Evolutionary conservation across 2,113 vertebrate species (phyloP).

Genomic region (Microcebus lehilahytsara): DNA sequence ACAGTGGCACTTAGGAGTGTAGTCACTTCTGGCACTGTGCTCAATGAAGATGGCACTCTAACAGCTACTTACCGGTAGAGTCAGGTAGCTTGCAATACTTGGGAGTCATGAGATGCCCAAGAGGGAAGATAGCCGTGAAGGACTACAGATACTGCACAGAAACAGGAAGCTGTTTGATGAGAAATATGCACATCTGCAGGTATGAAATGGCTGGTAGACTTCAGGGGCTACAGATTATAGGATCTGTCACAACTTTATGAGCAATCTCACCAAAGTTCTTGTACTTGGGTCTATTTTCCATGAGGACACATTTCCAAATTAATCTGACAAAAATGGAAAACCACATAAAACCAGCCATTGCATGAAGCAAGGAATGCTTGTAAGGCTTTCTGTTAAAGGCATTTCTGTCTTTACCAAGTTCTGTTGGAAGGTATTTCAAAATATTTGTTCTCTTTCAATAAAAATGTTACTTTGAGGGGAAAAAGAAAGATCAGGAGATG

Average conservation of each 20-base stretch:
- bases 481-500: neutral
- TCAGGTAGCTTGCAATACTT: neutral
- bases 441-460: neutral
- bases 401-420: neutral
- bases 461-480: neutral
- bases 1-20: too few relatives aligned
- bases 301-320: neutral
- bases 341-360: neutral
- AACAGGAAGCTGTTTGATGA: neutral
- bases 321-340: neutral
- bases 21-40: neutral
- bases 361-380: neutral
- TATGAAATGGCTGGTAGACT: fast-evolving
- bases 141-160: fast-evolving
- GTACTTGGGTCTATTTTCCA: neutral
- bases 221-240: neutral
- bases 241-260: too few relatives aligned
- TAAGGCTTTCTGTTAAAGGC: neutral
- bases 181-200: too few relatives aligned
- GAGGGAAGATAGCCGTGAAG: neutral
- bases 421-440: neutral
- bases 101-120: neutral
- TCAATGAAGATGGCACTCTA: neutral
- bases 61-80: too few relatives aligned
- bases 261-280: neutral